A percentile compares a stretch with the other conserved stretches of the same genome.
Evolutionary conservation across 2,888 invertebrate genomes (phyloP).

Genomic region (Callosobruchus maculatus): DNA sequence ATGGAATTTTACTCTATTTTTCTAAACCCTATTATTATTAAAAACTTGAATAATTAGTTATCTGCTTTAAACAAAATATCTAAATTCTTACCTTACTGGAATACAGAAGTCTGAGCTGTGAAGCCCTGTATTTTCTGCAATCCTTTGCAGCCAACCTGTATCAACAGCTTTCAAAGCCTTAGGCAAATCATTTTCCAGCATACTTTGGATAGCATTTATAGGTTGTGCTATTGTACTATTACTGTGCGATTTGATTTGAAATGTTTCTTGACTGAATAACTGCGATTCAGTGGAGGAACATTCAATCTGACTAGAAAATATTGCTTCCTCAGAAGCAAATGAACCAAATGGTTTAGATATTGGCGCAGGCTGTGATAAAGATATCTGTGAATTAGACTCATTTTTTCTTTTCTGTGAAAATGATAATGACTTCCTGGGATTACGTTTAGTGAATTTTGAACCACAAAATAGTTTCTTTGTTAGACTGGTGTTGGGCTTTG

Average conservation of each 20-base stretch:
- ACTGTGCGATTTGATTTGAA: slow-evolving; percentile 16
- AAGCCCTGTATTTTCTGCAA: slow-evolving; percentile 35
- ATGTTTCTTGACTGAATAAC: slow-evolving; percentile 12
- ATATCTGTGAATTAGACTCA: slow-evolving; percentile 22
- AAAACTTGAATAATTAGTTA: too few relatives aligned
- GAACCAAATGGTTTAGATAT: slow-evolving; percentile 10
- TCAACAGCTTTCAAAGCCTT: slow-evolving; percentile 48
- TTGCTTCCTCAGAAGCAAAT: slow-evolving; percentile 28
- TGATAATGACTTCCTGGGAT: slow-evolving; percentile 68
- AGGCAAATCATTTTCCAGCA: slow-evolving; percentile 29
- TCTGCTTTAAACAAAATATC: slow-evolving; percentile 2
- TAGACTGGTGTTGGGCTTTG: slow-evolving; percentile 35
- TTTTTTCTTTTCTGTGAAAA: slow-evolving; percentile 37
- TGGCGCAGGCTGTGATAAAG: slow-evolving; percentile 25
- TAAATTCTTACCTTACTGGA: not conserved
- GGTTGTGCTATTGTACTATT: slow-evolving; percentile 26
- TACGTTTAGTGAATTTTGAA: slow-evolving; percentile 66
- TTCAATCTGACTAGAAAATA: slow-evolving; percentile 16
- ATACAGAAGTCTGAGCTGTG: slow-evolving; percentile 15
- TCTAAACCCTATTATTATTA: too few relatives aligned
- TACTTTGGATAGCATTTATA: slow-evolving; percentile 36
- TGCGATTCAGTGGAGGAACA: not conserved
- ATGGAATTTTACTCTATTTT: too few relatives aligned
- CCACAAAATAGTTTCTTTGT: slow-evolving; percentile 57
- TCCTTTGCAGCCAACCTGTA: slow-evolving; percentile 58